A percentile compares a stretch with the other conserved stretches of the same genome.
phyloP scores from a whole-genome alignment of 2,888 invertebrate genomes.

The Melipona beecheii region DNA sequence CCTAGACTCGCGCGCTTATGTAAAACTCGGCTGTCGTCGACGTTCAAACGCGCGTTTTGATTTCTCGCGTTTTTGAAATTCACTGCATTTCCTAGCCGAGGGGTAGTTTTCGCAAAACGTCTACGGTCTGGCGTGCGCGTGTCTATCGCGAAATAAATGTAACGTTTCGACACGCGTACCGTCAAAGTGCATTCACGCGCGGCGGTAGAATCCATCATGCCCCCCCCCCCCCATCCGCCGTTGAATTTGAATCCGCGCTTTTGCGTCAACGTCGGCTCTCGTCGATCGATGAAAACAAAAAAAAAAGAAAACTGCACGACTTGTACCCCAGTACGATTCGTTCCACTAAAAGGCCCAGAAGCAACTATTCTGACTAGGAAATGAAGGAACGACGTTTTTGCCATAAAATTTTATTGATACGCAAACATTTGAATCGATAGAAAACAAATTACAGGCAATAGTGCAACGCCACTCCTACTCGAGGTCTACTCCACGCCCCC shows the following conservation, averaged over 20 bases:
- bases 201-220: conserved; percentile 56
- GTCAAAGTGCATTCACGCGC: conserved; percentile 63
- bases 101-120: conserved; percentile 8
- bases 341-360: too few relatives aligned
- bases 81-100: conserved; percentile 50
- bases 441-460: too few relatives aligned
- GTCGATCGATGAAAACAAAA: conserved; percentile 10
- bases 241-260: conserved; percentile 56
- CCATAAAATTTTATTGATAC: too few relatives aligned
- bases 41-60: conserved; percentile 54
- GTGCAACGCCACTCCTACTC: too few relatives aligned
- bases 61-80: conserved; percentile 58
- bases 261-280: conserved; percentile 43
- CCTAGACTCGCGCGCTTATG: conserved; percentile 6
- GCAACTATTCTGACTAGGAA: too few relatives aligned
- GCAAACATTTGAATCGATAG: too few relatives aligned
- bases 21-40: conserved; percentile 31
- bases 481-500: too few relatives aligned
- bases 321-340: too few relatives aligned
- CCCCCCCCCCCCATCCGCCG: conserved; percentile 32
- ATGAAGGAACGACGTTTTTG: too few relatives aligned
- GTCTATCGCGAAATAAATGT: conserved; percentile 59
- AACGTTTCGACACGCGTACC: conserved; percentile 58
- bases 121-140: conserved; percentile 8
- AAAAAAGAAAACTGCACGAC: too few relatives aligned